Percentiles rank a stretch among this genome's conserved stretches.
phyloP scores from a whole-genome alignment of 2,113 vertebrate genomes.

The Hippolais icterina region DNA sequence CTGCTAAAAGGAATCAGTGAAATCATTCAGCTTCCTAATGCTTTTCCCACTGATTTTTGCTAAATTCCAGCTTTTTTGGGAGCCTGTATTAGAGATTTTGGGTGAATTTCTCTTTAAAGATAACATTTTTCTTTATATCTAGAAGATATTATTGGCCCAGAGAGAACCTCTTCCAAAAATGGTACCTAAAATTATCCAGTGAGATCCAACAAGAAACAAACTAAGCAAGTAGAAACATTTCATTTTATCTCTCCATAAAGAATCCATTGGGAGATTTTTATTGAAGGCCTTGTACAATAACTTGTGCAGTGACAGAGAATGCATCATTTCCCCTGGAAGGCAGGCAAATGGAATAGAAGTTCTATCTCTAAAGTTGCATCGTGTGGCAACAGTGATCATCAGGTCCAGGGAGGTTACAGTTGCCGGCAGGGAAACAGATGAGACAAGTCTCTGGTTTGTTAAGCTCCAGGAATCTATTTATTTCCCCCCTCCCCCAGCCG shows the following conservation, averaged over 20 bases:
- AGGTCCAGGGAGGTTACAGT: too few relatives aligned
- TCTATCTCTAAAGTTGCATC: background rate
- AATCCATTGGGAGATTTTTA: background rate
- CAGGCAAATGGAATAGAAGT: background rate
- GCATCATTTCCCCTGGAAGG: constrained; percentile 9
- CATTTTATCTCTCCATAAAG: background rate
- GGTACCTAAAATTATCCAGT: background rate
- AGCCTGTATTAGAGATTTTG: background rate
- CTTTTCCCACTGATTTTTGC: background rate
- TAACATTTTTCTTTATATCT: background rate
- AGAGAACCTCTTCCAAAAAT: background rate
- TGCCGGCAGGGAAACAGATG: too few relatives aligned
- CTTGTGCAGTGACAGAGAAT: background rate
- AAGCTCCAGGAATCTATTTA: too few relatives aligned
- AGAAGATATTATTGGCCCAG: background rate
- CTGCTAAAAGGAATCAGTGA: background rate
- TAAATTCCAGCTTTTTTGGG: background rate
- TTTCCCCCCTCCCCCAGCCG: too few relatives aligned
- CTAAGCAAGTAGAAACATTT: background rate
- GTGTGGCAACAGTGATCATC: too few relatives aligned
- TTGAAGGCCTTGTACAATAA: background rate
- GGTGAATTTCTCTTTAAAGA: background rate
- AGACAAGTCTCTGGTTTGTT: too few relatives aligned
- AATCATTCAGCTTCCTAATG: background rate
- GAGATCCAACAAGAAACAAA: background rate